These are phyloP conservation scores for Tamandua tetradactyla DNA, from an alignment of 2,797 vertebrate genomes.

Conservation along the genomic window DNA sequence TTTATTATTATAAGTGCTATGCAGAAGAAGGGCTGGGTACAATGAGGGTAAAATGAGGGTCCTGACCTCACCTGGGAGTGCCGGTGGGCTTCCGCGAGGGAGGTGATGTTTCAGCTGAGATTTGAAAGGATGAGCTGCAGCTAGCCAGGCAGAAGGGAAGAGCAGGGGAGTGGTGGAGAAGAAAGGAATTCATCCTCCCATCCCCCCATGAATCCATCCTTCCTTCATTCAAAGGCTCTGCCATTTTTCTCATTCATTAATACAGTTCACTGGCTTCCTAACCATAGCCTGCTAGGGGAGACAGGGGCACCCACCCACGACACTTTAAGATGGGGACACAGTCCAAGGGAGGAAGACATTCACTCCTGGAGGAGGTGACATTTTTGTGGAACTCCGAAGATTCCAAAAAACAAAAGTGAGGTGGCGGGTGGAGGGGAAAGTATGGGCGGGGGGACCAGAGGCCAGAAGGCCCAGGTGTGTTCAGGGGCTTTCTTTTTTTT, in stretches of 20 bases:
- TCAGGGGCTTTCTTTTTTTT: background rate
- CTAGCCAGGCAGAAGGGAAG: background rate
- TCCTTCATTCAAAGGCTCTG: background rate
- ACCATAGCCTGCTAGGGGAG: background rate
- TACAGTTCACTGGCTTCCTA: background rate
- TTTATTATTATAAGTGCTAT: background rate
- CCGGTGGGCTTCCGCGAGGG: background rate
- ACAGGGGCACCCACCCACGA: rapidly evolving
- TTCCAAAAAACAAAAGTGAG: background rate
- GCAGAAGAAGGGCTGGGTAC: too few relatives aligned
- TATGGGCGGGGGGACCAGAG: background rate
- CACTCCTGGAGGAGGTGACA: background rate
- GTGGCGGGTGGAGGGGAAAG: too few relatives aligned
- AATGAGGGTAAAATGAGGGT: background rate
- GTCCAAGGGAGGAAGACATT: background rate
- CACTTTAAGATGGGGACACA: background rate
- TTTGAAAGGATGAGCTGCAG: background rate
- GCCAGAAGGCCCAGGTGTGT: background rate
- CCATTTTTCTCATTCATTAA: background rate
- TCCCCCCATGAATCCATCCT: background rate
- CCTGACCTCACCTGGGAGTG: background rate
- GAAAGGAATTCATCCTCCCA: too few relatives aligned
- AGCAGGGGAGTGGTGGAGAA: background rate
- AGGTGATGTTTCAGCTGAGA: background rate
- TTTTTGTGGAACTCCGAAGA: background rate